These are phyloP conservation scores for Drosophila bifasciata DNA, from an alignment of 1,140 invertebrate genomes.

Conservation along the genomic window DNA sequence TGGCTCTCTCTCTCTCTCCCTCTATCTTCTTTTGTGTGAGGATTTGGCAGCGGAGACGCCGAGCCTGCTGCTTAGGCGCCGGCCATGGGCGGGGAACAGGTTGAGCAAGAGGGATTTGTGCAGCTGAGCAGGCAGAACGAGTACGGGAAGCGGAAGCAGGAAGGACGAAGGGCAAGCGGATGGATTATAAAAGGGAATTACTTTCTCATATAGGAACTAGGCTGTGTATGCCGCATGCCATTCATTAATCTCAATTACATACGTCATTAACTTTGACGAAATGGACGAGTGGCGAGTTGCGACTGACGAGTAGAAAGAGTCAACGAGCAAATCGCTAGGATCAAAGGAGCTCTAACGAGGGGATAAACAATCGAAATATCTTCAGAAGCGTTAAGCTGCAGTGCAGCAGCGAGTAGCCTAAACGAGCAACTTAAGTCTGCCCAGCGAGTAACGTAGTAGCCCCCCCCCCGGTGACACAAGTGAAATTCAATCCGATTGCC, in stretches of 20 bases:
- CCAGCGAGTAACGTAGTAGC: conserved; percentile 12
- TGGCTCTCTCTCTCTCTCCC: not conserved
- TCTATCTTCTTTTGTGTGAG: conserved; percentile 6
- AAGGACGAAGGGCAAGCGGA: not conserved
- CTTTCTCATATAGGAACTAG: conserved; percentile 30
- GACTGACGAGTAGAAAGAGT: not conserved
- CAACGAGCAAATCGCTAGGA: too few species aligned
- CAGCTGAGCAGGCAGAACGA: conserved; percentile 24
- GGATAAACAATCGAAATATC: too few species aligned
- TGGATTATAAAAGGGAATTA: conserved; percentile 30
- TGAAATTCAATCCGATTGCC: conserved; percentile 39
- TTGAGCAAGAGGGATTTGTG: conserved; percentile 47
- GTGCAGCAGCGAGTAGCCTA: not conserved
- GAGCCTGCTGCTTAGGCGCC: conserved; percentile 34
- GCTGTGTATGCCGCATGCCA: conserved; percentile 19
- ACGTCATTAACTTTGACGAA: conserved; percentile 18
- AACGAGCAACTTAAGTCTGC: not conserved
- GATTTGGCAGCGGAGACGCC: conserved; percentile 9
- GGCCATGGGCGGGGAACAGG: conserved; percentile 49
- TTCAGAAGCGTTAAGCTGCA: too few species aligned
- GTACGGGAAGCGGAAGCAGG: conserved; percentile 15
- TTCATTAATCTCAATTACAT: conserved; percentile 44
- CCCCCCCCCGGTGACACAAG: conserved; percentile 14
- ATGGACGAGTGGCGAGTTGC: not conserved
- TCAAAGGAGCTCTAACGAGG: too few species aligned